Conservation (phyloP, 2,113 vertebrate genomes). For the Sander vitreus region DNA sequence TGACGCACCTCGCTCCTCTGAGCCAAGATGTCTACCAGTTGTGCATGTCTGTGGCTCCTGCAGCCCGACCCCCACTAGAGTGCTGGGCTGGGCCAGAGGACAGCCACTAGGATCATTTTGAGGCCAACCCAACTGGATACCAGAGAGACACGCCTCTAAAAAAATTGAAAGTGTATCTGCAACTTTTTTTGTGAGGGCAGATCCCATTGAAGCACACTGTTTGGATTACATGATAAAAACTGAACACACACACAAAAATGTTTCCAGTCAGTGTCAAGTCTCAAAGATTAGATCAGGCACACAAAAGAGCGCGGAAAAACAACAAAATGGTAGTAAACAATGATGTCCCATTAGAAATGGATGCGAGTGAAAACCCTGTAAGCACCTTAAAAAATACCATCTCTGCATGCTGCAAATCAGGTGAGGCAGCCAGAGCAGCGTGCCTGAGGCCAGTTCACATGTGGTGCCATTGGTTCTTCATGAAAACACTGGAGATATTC, state of each 20-base stretch:
- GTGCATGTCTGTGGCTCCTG: conserved; percentile 63
- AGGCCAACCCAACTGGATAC: conserved; percentile 49
- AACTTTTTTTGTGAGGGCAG: conserved; percentile 29
- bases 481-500: conserved; percentile 37
- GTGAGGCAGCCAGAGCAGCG: conserved; percentile 21
- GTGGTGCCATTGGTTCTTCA: conserved; percentile 29
- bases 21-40: conserved; percentile 82
- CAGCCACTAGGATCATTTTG: conserved; percentile 31
- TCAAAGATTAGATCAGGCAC: conserved; percentile 3
- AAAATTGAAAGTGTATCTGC: conserved; percentile 63
- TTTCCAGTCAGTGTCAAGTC: not conserved
- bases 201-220: conserved; percentile 30
- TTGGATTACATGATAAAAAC: conserved; percentile 42
- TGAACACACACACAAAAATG: not conserved
- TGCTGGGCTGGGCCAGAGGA: conserved; percentile 41
- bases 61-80: conserved; percentile 37
- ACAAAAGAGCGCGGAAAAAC: conserved; percentile 7
- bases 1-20: conserved; percentile 53
- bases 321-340: not conserved
- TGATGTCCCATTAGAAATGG: not conserved
- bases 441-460: conserved; percentile 41
- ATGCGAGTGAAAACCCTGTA: not conserved
- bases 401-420: conserved; percentile 29
- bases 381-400: conserved; percentile 17
- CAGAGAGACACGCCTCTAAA: conserved; percentile 67